Base-by-base conservation (phyloP, 2,797 vertebrate genomes). In the Danio tinwini region DNA sequence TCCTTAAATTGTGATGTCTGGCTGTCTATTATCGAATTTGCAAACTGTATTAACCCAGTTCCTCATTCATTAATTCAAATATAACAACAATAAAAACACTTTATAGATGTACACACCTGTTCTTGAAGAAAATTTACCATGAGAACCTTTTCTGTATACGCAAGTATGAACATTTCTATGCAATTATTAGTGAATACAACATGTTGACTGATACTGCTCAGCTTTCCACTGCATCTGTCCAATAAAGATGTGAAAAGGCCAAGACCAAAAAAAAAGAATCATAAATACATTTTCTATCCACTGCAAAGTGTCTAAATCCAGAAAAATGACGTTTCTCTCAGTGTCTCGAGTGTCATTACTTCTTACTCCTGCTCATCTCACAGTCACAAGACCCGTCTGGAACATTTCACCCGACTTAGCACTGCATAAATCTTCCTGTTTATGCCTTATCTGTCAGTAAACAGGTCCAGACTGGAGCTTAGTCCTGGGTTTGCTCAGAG, bases 361-460 rank as follows among this genome's bases (percentile, higher is more conserved):
- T 53, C 40, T 65, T 50, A 45, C n/a, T 67, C 59, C 6, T 72
- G 42, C 65, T 70, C 21, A 12, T 64, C 65, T 81, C 58, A 47
- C 40, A n/a, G 67, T 76, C 12, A 42, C 5, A 62, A 42, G 10
- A 52, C 11, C 69, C 5, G 58, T 69, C 82, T 74, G 45, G 63
- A 55, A 7, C 47, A 45, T 74, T 29, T 58, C 5, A 45, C 47
- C 58, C 50, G 53, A 17, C 11, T 63, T 70, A 58, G 29, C 37
- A 44, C 42, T 58, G 52, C n/a, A 74, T 79, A 11, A 79, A 86
- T 85, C 61, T 16, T 77, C 65, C 67, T 81, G 70, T 87, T 85
- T 88, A 74, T 85, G 63, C 63, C 52, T 58, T 75, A 83, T 78
- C 83, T 84, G 71, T 77, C 58, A 59, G 85, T 82, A 85, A 80